These are phyloP conservation scores for Pogonus chalceus DNA, from an alignment of 1,140 invertebrate genomes.

Conservation along the genomic window DNA sequence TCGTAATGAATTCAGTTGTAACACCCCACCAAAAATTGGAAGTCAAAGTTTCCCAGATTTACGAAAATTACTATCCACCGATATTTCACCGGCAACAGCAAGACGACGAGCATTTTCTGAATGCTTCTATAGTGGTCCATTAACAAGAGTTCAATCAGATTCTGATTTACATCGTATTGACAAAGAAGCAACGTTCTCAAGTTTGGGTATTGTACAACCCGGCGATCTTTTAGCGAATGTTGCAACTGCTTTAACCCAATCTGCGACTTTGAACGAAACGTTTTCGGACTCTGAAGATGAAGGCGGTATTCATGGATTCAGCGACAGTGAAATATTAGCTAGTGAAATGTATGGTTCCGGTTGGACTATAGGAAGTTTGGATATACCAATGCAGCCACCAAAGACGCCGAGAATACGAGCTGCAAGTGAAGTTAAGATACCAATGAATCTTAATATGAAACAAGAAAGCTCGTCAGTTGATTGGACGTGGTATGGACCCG, in stretches of 20 bases:
- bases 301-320: constrained; percentile 50
- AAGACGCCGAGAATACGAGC: constrained; percentile 33
- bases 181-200: constrained; percentile 58
- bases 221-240: constrained; percentile 61
- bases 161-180: constrained; percentile 66
- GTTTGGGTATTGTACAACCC: constrained; percentile 52
- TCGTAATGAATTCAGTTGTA: constrained; percentile 34
- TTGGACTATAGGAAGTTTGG: constrained; percentile 45
- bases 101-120: constrained; percentile 53
- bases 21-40: constrained; percentile 29
- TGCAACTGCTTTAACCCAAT: constrained; percentile 58
- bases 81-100: constrained; percentile 35
- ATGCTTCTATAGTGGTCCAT: constrained; percentile 34
- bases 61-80: constrained; percentile 37
- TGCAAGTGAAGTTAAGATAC: constrained; percentile 36
- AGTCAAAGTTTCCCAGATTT: constrained; percentile 52
- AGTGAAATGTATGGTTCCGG: constrained; percentile 46
- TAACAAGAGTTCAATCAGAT: constrained; percentile 58
- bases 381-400: constrained; percentile 28
- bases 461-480: constrained; percentile 41
- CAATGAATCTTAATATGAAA: constrained; percentile 37
- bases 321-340: constrained; percentile 55
- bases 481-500: constrained; percentile 58
- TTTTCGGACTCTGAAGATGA: constrained; percentile 9
- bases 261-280: constrained; percentile 37